Evolutionary conservation across 2,113 vertebrate genomes (phyloP), one percentile per base, ranked within the genome.

Genomic region (Haemorhous mexicanus): DNA sequence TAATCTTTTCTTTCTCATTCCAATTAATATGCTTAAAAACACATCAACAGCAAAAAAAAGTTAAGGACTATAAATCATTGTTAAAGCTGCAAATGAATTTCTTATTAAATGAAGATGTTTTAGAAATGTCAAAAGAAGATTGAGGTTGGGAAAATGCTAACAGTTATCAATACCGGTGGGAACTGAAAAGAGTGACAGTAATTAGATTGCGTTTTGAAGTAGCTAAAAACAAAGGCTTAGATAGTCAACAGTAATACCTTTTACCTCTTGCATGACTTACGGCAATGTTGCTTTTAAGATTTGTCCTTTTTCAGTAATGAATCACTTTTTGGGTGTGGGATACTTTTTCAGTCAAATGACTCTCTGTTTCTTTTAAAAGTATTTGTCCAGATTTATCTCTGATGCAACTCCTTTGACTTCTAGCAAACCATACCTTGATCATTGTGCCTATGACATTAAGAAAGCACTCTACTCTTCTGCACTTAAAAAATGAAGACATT

Each of bases 111-210:
- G 23, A 47, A 83, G 15, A 11, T 66, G 32, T 63, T 75, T 55
- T 35, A 61, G 21, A 75, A 95, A 95, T 80, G 53, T 15, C 39
- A 94, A 78, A 78, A 94, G 39, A 91, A 89, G 55, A 87, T 33
- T 69, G 92, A 77, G 79, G 46, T 80, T 74, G 72, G 69, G 11
- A 27, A 91, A 85, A 89, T 44, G 49, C 84, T 88, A 81, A 64
- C 39, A 89, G 16, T 93, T 72, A 75, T 61, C 79, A 66, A 47
- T 68, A 85, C 7, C 55, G 43, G 44, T 12, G 74, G 58, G 39
- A 95, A 97, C 58, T 55, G 39, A 92, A 89, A 93, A 95, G 22
- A 92, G 50, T 86, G 27, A 49, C 74, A 61, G 32, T 90, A 95
- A 96, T 63, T 89, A 89, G 37, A 89, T 23, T 37, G 55, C 28